Conservation (phyloP, 92 coral and sea anemone species). For the Parazoanthus atlanticus region DNA sequence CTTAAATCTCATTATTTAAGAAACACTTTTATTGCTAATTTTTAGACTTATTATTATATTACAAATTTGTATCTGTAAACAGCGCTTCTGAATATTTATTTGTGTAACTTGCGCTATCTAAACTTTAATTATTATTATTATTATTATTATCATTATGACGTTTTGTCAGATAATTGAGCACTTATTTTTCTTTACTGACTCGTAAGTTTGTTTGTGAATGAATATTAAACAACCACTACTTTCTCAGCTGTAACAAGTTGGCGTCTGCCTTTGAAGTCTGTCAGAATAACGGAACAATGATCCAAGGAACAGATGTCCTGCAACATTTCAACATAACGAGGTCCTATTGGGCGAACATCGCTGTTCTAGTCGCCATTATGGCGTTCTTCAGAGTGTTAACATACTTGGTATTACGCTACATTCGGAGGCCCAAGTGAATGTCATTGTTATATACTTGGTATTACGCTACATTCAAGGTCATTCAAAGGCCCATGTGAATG, state of each 20-base stretch:
- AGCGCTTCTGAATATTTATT: too few species aligned
- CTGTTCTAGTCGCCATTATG: slow-evolving; percentile 56
- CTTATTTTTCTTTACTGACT: neutral
- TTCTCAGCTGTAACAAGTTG: slow-evolving; percentile 53
- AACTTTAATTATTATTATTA: too few species aligned
- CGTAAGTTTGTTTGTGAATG: neutral
- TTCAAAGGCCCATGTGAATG: slow-evolving; percentile 66
- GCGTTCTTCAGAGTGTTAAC: slow-evolving; percentile 64
- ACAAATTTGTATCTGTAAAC: too few species aligned
- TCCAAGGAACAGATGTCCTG: slow-evolving; percentile 72
- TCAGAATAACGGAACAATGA: slow-evolving; percentile 71
- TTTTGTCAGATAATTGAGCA: neutral
- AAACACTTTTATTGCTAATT: too few species aligned
- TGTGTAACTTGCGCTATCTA: too few species aligned
- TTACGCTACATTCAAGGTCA: slow-evolving; percentile 65
- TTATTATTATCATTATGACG: too few species aligned
- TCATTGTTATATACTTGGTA: slow-evolving; percentile 46
- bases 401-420: slow-evolving; percentile 74
- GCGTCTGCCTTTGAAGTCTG: slow-evolving; percentile 65
- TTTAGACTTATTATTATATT: too few species aligned
- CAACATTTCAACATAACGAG: slow-evolving; percentile 63
- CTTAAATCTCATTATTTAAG: too few species aligned
- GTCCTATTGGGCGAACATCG: slow-evolving; percentile 72
- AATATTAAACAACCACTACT: neutral
- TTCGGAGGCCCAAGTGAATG: slow-evolving; percentile 74